Percentiles rank a stretch among this genome's conserved stretches.
phyloP scores from a whole-genome alignment of 2,888 invertebrate genomes.

The Melangyna quadrimaculata region DNA sequence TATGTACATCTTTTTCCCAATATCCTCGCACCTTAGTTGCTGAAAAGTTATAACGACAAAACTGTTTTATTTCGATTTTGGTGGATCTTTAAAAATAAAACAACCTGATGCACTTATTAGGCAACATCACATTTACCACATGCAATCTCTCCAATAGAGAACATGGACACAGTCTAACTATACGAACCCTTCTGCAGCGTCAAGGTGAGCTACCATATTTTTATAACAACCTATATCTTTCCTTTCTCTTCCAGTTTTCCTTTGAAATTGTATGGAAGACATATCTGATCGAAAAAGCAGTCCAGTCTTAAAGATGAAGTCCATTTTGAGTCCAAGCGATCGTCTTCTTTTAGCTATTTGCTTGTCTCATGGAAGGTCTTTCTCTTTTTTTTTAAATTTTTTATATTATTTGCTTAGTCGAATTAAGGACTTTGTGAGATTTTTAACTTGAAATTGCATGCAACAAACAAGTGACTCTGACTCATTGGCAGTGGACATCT shows the following conservation, averaged over 20 bases:
- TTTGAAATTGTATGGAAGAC: slow-evolving; percentile 15
- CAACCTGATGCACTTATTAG: slow-evolving; percentile 45
- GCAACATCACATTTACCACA: slow-evolving; percentile 41
- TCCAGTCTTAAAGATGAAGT: not conserved
- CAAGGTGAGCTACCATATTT: not conserved
- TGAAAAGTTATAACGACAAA: no score
- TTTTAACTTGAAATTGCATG: slow-evolving; percentile 60
- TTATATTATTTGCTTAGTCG: not conserved
- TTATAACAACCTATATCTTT: not conserved
- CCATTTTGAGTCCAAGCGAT: slow-evolving; percentile 14
- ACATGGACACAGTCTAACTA: not conserved
- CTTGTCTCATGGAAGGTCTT: slow-evolving; percentile 49
- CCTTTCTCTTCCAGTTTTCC: not conserved
- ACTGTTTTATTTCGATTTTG: not conserved
- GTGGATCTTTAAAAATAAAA: not conserved
- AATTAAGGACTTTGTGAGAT: slow-evolving; percentile 26
- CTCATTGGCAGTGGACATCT: not conserved
- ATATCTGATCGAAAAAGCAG: slow-evolving; percentile 14
- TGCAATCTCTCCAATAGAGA: slow-evolving; percentile 3
- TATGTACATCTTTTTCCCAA: no score
- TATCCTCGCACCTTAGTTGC: no score
- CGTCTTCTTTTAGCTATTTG: slow-evolving; percentile 50
- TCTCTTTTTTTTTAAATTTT: not conserved
- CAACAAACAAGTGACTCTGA: slow-evolving; percentile 53
- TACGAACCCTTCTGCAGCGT: not conserved